phyloP scores from a whole-genome alignment of 2,888 invertebrate genomes.

The Polietes domitor region DNA sequence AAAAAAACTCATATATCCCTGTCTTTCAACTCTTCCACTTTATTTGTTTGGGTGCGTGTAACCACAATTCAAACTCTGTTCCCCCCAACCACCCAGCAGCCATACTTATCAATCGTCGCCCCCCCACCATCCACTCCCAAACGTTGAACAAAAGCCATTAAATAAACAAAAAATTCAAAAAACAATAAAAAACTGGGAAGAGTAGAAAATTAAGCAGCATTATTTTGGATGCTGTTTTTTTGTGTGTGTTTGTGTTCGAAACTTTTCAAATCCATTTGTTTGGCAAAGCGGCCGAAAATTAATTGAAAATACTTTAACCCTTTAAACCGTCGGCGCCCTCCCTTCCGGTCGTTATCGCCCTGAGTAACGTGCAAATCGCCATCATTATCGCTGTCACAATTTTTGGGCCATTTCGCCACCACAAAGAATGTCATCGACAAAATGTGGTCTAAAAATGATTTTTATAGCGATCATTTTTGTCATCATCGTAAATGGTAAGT shows the following conservation, averaged over 20 bases:
- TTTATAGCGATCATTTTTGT: slow-evolving; percentile 80
- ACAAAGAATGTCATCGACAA: slow-evolving; percentile 79
- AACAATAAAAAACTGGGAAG: not conserved
- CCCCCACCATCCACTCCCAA: slow-evolving; percentile 1
- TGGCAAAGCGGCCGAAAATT: not conserved
- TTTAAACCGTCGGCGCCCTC: not conserved
- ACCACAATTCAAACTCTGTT: slow-evolving; percentile 14
- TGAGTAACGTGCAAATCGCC: slow-evolving; percentile 19
- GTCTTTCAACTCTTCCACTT: not conserved
- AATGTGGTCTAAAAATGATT: slow-evolving; percentile 80
- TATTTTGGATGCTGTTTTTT: too few species aligned
- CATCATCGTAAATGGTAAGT: slow-evolving; percentile 81
- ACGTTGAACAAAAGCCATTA: slow-evolving; percentile 8
- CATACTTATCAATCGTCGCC: not conserved
- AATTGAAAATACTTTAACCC: slow-evolving; percentile 8
- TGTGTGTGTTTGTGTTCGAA: too few species aligned
- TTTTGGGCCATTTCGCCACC: slow-evolving; percentile 54
- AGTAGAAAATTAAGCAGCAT: slow-evolving; percentile 5
- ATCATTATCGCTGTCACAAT: slow-evolving; percentile 59
- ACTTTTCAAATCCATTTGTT: slow-evolving; percentile 11
- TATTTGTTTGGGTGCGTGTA: slow-evolving; percentile 41
- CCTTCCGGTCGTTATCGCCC: not conserved
- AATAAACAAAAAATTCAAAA: slow-evolving; percentile 35
- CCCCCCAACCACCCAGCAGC: not conserved
- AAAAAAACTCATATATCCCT: not conserved